Evolutionary conservation across 2,797 vertebrate genomes (phyloP).

Genomic region (Uromys caudimaculatus): DNA sequence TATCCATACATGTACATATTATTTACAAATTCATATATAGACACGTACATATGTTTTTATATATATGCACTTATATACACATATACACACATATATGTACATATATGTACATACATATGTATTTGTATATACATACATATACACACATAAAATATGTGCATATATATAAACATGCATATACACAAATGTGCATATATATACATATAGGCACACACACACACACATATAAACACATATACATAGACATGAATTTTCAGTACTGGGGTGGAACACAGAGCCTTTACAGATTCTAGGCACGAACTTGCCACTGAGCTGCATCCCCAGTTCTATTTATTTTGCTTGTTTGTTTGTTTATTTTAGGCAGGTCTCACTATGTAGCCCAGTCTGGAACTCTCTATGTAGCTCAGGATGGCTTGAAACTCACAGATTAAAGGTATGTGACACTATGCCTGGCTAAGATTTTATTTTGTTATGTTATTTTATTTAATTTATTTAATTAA

Average conservation of each 20-base stretch:
- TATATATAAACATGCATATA: neutral
- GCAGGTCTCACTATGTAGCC: neutral
- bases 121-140: neutral
- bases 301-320: neutral
- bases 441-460: neutral
- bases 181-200: neutral
- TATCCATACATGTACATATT: neutral
- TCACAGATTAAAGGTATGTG: neutral
- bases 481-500: neutral
- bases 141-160: neutral
- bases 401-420: neutral
- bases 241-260: neutral
- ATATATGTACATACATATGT: neutral
- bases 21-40: neutral
- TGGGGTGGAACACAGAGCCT: neutral
- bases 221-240: too few species aligned
- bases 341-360: neutral
- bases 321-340: neutral
- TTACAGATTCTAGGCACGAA: neutral
- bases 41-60: neutral
- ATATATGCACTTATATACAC: too few species aligned
- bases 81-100: neutral
- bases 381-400: neutral
- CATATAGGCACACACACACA: neutral
- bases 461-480: neutral